Conservation (phyloP, 1,140 invertebrate species). For the Stegodyphus dumicola region DNA sequence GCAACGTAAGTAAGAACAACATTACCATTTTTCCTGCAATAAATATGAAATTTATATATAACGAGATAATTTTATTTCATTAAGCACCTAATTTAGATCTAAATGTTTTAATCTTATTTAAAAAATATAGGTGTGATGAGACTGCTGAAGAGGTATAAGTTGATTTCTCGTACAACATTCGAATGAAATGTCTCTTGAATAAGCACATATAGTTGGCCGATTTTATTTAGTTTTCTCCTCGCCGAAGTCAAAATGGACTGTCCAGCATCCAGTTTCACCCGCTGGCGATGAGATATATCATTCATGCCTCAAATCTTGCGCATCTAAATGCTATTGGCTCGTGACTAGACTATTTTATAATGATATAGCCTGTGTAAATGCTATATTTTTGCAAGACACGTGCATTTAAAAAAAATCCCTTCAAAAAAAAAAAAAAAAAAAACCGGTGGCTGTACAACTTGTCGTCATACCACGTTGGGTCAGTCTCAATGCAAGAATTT, state of each 20-base stretch:
- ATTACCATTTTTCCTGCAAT: too few species aligned
- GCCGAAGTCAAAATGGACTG: slow-evolving; percentile 1
- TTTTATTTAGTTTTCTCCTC: background rate
- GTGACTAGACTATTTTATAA: slow-evolving; percentile 46
- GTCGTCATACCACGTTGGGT: slow-evolving; percentile 2
- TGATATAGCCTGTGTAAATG: slow-evolving; percentile 56
- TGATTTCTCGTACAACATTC: too few species aligned
- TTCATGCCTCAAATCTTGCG: slow-evolving; percentile 15
- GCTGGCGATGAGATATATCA: slow-evolving; percentile 14
- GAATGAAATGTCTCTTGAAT: too few species aligned
- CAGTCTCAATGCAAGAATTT: slow-evolving; percentile 6
- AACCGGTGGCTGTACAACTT: slow-evolving; percentile 54
- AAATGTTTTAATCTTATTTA: too few species aligned
- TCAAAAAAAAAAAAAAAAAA: slow-evolving; percentile 22
- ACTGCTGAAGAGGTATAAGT: too few species aligned
- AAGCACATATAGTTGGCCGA: too few species aligned
- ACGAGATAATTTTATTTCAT: too few species aligned
- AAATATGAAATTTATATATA: too few species aligned
- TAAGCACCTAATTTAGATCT: too few species aligned
- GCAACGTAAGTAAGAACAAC: too few species aligned
- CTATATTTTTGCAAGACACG: slow-evolving; percentile 59
- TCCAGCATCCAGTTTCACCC: slow-evolving; percentile 9
- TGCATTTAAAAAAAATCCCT: slow-evolving; percentile 36
- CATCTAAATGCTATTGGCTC: slow-evolving; percentile 32
- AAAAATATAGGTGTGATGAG: too few species aligned